Evolutionary conservation across 2,113 vertebrate genomes (phyloP), one percentile per base, ranked within the genome.

Genomic region (Phrynosoma platyrhinos): DNA sequence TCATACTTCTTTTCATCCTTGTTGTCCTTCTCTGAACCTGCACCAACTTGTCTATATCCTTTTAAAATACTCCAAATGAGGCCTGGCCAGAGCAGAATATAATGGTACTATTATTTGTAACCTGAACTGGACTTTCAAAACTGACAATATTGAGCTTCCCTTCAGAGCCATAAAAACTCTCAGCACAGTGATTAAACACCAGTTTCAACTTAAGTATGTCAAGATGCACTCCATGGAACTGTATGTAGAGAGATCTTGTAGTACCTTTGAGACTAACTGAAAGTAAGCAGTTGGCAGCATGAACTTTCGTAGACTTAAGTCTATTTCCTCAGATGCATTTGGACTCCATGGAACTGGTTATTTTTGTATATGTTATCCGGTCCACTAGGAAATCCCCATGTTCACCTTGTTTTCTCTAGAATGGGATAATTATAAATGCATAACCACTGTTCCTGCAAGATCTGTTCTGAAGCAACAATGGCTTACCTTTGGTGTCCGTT

Each of bases 401-500:
- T 32, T n/a, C 2, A 89, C 5, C 18, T 72, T 53, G 25, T 18
- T 58, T 18, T 64, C 79, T 64, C 30, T 14, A 1, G 82, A 36
- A 42, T 52, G 18, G 8, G 30, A 3, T 21, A 83, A 53, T 23
- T 77, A 62, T 20, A 53, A 83, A 68, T 40, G 72, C 86, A 81
- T 3, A 74, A 89, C 5, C 47, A 58, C 55, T 2, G 9, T 75
- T 30, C 9, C 32, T 40, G 62, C 7, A 30, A 42, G 16, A 13
- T 58, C n/a, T 52, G 2, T 55, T 27, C 69, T 2, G 74, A 69
- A 40, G 16, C 9, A 30, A 53, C 4, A n/a, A 13, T 36, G 14
- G 18, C 0, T 18, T 87, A 98, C 98, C 98, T 99, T 99, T 40
- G 99, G 99, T 76, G 98, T 98, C 27, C 98, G 97, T 89, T 99